Percentiles rank a stretch among this genome's conserved stretches.
Evolutionary conservation across 2,888 invertebrate genomes (phyloP).

Genomic region (Tenodera sinensis): DNA sequence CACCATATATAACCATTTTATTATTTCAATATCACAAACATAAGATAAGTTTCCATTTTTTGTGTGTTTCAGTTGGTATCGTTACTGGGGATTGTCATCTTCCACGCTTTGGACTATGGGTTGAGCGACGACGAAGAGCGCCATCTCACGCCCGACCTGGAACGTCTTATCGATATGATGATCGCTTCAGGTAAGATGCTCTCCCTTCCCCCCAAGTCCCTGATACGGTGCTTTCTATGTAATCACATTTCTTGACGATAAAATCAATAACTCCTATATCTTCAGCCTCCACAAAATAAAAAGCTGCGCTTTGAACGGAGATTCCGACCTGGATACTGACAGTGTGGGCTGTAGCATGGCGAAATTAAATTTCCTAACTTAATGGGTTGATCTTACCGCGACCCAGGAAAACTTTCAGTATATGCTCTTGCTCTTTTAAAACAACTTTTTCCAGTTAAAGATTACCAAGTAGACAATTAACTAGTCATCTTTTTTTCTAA

Average conservation of each 20-base stretch:
- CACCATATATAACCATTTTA: no score
- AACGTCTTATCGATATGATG: conserved; percentile 82
- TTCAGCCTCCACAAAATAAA: not conserved
- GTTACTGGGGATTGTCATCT: conserved; percentile 79
- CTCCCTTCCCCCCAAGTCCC: not conserved
- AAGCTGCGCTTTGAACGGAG: not conserved
- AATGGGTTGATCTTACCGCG: no score
- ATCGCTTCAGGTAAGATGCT: conserved; percentile 60
- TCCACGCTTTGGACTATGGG: conserved; percentile 86
- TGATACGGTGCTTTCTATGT: conserved; percentile 34
- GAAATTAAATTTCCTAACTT: no score
- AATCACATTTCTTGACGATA: not conserved
- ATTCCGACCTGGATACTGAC: not conserved
- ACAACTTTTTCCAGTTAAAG: no score
- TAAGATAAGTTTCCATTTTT: not conserved
- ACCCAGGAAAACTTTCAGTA: no score
- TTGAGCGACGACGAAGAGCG: conserved; percentile 82
- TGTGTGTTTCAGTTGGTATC: conserved; percentile 65
- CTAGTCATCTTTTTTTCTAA: no score
- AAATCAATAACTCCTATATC: not conserved
- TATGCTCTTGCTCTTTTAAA: no score
- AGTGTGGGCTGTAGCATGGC: no score
- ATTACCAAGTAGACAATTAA: no score
- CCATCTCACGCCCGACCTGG: conserved; percentile 79
- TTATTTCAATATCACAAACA: no score